phyloP scores from a whole-genome alignment of 2,888 invertebrate species.

The Ectemnius cavifrons region DNA sequence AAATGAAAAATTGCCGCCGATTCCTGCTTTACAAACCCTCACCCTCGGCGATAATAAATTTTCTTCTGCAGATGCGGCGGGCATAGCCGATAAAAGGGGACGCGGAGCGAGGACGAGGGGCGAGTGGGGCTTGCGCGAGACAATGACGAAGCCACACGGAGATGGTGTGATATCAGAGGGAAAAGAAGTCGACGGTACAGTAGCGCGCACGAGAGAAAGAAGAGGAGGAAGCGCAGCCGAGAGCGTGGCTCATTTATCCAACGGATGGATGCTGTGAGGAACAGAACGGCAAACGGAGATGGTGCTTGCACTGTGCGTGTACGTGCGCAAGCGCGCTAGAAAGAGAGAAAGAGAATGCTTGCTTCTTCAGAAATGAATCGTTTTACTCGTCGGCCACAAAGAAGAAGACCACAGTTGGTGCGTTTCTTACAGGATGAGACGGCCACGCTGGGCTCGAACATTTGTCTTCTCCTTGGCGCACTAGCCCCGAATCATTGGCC shows the following conservation, averaged over 20 bases:
- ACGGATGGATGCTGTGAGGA: constrained; percentile 28
- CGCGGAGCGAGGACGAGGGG: no score
- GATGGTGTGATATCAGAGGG: not conserved
- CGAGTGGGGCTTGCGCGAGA: not conserved
- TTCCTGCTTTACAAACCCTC: no score
- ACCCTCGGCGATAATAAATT: no score
- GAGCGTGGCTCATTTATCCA: constrained; percentile 55
- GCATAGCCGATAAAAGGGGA: no score
- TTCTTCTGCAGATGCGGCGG: no score
- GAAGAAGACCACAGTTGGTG: constrained; percentile 28
- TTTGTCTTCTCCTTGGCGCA: constrained; percentile 52
- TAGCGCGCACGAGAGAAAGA: constrained; percentile 29
- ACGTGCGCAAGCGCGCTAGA: constrained; percentile 11
- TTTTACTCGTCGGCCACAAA: constrained; percentile 31
- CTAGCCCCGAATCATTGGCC: constrained; percentile 40
- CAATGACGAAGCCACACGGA: constrained; percentile 7
- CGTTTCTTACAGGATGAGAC: constrained; percentile 51
- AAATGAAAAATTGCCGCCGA: constrained; percentile 3
- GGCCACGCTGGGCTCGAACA: constrained; percentile 37
- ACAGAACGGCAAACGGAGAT: constrained; percentile 1
- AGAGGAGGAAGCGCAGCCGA: constrained; percentile 19
- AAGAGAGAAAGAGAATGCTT: constrained; percentile 25
- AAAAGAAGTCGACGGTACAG: constrained; percentile 17
- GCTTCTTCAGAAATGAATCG: constrained; percentile 54
- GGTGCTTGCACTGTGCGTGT: not conserved